These are phyloP conservation scores for Hypotaenidia okinawae DNA, from an alignment of 2,797 vertebrate species.

Conservation along the genomic window DNA sequence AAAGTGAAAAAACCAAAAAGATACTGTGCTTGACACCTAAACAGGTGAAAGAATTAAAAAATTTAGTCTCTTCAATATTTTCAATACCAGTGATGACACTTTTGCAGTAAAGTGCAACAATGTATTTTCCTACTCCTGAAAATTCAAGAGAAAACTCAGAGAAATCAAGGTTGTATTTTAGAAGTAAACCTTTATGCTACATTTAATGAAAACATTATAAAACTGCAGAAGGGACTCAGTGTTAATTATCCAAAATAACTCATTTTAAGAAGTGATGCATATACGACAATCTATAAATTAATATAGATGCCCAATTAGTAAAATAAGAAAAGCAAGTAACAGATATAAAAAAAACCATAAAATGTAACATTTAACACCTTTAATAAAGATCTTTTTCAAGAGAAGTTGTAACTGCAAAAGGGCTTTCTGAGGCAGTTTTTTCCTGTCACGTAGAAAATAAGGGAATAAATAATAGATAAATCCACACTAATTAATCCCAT, in stretches of 20 bases:
- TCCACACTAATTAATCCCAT: not conserved
- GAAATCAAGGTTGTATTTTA: not conserved
- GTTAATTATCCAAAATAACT: not conserved
- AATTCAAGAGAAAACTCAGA: not conserved
- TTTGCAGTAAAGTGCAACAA: not conserved
- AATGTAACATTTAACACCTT: not conserved
- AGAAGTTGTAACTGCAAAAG: not conserved
- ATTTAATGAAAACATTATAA: not conserved
- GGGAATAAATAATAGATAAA: not conserved
- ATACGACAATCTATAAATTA: not conserved
- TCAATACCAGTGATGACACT: not conserved
- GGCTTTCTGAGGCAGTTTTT: not conserved
- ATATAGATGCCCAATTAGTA: not conserved
- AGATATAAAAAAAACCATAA: not conserved
- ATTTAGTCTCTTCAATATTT: not conserved
- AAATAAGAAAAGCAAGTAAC: not conserved
- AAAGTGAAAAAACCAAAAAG: not conserved
- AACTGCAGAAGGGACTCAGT: not conserved
- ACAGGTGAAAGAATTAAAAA: not conserved
- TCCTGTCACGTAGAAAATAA: not conserved
- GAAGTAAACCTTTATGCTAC: not conserved
- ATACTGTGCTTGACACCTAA: not conserved
- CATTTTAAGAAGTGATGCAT: not conserved
- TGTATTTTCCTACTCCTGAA: not conserved
- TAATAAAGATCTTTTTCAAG: not conserved